Base-by-base conservation (phyloP, 2,888 invertebrate genomes). In the Muscina levida region DNA sequence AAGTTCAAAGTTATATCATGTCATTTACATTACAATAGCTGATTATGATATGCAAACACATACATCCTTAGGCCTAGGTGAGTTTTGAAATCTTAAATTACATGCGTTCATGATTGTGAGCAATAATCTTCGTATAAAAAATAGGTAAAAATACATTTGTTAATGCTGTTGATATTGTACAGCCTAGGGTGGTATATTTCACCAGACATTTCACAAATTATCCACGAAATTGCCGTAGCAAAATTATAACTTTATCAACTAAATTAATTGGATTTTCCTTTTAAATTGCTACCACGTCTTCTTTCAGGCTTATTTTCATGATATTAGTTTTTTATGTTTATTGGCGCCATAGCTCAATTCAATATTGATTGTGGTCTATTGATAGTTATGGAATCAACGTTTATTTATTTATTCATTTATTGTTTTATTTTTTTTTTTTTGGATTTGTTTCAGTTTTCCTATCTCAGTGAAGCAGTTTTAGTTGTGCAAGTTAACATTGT, bases 331-430 rank as follows among this genome's bases (percentile, higher is more conserved):
- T 62, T 39, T 62, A 62, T 31, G 31, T 31, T 31, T 31, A 31
- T 31, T 31, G 3, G 31, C 8, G 31, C 3, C 31, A 31, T 31
- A 31, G 31, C 31, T 31, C 62, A 62, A 62, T 62, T 62, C 62
- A 37, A 62, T 62, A 62, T 62, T 62, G 62, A 62, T 62, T 62
- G 62, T 22, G 62, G 62, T 62, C 42, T 62, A 62, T 62, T 42
- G 53, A 53, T 24, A 53, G 24, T 53, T 53, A 22, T 24, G 24
- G 3, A 31, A 31, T 8, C 22, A 53, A 24, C 8, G 24, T 53
- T 62, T 62, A 39, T 59, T 39, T 62, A 62, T 62, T 62, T 31
- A 31, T 31, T 31, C 3, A 31, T 5, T 31, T 31, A 31, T 31
- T 5, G 31, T 31, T 37, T 37, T 39, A 22, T 53, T 56, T 22